Conservation (phyloP, 2,113 vertebrate species). For the Melanocharis versteri region DNA sequence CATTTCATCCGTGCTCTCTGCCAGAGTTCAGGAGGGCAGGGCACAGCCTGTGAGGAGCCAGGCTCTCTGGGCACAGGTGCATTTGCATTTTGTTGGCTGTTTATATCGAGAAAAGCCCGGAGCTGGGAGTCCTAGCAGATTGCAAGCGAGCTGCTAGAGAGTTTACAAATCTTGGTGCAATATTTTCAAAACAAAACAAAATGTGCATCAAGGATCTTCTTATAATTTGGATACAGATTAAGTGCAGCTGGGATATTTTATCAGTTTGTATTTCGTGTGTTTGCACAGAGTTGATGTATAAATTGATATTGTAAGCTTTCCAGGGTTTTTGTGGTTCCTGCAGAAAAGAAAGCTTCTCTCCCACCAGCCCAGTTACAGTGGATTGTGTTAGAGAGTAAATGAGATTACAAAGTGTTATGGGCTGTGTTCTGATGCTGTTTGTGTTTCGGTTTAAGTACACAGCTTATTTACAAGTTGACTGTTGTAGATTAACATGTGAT, state of each 20-base stretch:
- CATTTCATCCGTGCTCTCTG: background rate
- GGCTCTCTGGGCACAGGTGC: background rate
- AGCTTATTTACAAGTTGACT: background rate
- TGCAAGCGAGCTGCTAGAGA: background rate
- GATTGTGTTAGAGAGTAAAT: background rate
- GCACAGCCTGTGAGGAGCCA: background rate
- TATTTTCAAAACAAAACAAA: background rate
- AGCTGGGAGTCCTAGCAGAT: background rate
- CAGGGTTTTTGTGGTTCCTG: constrained; percentile 28
- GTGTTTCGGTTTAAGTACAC: background rate
- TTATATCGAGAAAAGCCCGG: background rate
- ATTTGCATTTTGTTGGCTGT: background rate
- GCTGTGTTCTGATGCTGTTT: background rate
- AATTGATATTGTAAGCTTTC: background rate
- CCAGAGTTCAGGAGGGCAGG: background rate
- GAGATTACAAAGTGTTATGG: background rate
- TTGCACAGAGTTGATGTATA: background rate
- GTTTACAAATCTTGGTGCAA: background rate
- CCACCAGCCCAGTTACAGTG: background rate
- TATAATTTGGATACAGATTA: background rate
- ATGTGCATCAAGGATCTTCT: background rate
- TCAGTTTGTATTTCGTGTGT: background rate
- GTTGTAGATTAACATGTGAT: background rate
- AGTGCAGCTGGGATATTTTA: background rate
- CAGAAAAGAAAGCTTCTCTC: background rate